phyloP scores from a whole-genome alignment of 2,888 invertebrate species.

The Mimumesa dahlbomi region DNA sequence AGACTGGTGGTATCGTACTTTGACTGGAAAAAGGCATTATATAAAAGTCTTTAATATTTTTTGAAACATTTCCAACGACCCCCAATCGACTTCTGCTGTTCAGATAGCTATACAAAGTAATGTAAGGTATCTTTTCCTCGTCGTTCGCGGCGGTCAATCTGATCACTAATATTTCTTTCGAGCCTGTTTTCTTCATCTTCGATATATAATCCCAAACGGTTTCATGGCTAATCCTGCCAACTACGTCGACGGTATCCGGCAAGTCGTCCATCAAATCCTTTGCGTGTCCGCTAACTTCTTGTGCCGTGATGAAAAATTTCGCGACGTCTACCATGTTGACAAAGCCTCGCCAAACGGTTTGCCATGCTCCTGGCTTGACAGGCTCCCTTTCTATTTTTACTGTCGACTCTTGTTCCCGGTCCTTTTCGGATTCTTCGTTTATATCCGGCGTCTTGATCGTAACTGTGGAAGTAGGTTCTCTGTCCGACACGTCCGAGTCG shows the following conservation, averaged over 20 bases:
- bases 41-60: conserved; percentile 95
- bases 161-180: conserved; percentile 93
- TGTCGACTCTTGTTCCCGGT: conserved; percentile 62
- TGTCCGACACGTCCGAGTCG: conserved; percentile 82
- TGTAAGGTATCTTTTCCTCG: conserved; percentile 92
- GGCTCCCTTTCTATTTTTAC: conserved; percentile 45
- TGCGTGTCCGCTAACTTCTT: conserved; percentile 86
- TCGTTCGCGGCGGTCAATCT: conserved; percentile 90
- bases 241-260: conserved; percentile 90
- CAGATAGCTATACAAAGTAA: conserved; percentile 93
- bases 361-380: conserved; percentile 47
- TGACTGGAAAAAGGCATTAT: conserved; percentile 91
- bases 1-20: conserved; percentile 86
- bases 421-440: conserved; percentile 74
- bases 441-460: conserved; percentile 84
- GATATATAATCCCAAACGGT: conserved; percentile 96
- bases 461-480: conserved; percentile 91
- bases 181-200: conserved; percentile 93
- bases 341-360: conserved; percentile 89
- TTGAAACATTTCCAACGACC: conserved; percentile 90
- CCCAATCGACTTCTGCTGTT: conserved; percentile 90
- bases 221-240: conserved; percentile 94
- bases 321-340: conserved; percentile 96
- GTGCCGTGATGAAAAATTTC: conserved; percentile 91
- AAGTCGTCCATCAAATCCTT: conserved; percentile 87